Conservation (phyloP, 2,113 vertebrate genomes). For the Stegostoma tigrinum region DNA sequence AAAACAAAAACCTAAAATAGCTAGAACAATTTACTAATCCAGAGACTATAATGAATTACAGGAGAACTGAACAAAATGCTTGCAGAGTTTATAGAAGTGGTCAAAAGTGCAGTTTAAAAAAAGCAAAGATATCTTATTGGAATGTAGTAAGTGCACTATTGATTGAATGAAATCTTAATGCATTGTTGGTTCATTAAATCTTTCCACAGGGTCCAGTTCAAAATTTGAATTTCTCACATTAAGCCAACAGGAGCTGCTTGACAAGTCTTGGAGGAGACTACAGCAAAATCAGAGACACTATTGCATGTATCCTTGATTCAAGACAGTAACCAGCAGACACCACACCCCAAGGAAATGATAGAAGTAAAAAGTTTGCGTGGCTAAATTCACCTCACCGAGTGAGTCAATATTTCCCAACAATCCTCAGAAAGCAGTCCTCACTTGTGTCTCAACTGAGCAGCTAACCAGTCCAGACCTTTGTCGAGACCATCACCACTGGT, state of each 20-base stretch:
- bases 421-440: constrained; percentile 64
- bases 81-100: background rate
- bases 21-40: background rate
- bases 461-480: constrained; percentile 93
- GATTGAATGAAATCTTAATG: constrained; percentile 19
- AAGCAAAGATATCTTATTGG: background rate
- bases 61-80: background rate
- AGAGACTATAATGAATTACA: background rate
- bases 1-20: background rate
- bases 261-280: background rate
- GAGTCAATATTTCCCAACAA: constrained; percentile 27
- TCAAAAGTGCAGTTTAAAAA: constrained; percentile 14
- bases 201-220: background rate
- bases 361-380: constrained; percentile 1
- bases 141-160: background rate
- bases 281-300: background rate
- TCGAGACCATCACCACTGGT: constrained; percentile 91
- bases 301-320: background rate
- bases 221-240: background rate
- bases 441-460: constrained; percentile 97
- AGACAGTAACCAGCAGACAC: background rate
- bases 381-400: constrained; percentile 27
- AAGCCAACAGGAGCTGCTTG: background rate
- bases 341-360: constrained; percentile 15
- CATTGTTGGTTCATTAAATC: background rate